phyloP scores from a whole-genome alignment of 2,113 vertebrate genomes.

The Oncorhynchus tshawytscha region DNA sequence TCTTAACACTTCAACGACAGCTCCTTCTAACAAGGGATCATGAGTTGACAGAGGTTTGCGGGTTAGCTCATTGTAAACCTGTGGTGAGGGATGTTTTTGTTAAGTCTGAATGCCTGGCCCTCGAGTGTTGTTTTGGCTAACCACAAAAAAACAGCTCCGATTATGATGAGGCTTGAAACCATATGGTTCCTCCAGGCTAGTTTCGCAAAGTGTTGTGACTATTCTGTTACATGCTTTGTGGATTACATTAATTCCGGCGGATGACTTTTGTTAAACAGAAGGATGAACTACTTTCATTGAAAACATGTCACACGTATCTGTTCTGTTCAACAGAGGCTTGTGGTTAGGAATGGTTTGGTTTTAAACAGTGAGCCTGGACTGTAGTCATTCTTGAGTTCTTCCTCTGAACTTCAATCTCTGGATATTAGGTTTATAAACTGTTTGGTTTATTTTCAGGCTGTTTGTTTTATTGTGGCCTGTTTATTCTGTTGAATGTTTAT shows the following conservation, averaged over 20 bases:
- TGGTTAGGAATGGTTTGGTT: neutral
- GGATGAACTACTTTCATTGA: neutral
- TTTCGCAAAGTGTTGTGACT: neutral
- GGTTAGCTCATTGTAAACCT: constrained; percentile 5
- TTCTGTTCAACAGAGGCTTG: neutral
- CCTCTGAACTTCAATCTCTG: too few species aligned
- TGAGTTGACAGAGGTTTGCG: neutral
- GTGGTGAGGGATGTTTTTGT: constrained; percentile 18
- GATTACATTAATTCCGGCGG: constrained; percentile 1
- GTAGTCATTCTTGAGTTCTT: too few species aligned
- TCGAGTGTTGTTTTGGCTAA: constrained; percentile 19
- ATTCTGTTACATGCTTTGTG: neutral
- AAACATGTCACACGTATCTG: neutral
- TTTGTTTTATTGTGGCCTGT: too few species aligned
- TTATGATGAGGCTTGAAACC: neutral
- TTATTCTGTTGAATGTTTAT: too few species aligned
- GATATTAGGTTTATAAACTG: too few species aligned
- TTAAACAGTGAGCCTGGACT: neutral
- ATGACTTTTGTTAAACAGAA: neutral
- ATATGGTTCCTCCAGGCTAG: neutral
- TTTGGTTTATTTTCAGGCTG: too few species aligned
- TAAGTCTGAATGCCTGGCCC: neutral
- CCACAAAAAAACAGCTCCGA: constrained; percentile 8
- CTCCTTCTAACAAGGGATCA: neutral
- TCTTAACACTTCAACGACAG: neutral